A percentile compares a stretch with the other conserved stretches of the same genome.
These are phyloP conservation scores for Lagorchestes hirsutus DNA, from an alignment of 2,797 vertebrate genomes.

Conservation along the genomic window DNA sequence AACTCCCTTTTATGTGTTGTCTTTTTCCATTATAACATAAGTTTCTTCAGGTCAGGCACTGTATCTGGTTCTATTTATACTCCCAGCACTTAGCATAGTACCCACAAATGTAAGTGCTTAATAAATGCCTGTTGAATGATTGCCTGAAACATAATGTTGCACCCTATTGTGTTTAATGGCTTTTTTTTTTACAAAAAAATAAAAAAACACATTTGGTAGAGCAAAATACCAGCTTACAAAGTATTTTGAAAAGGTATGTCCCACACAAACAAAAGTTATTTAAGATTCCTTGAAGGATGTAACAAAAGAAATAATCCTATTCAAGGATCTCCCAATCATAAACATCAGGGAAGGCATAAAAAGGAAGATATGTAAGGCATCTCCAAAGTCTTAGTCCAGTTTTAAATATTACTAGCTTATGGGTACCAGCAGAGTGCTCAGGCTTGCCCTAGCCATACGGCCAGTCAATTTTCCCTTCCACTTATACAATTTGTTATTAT, in stretches of 20 bases:
- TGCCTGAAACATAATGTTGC: not conserved
- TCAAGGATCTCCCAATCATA: not conserved
- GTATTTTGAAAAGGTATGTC: not conserved
- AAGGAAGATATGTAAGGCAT: not conserved
- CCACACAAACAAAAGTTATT: not conserved
- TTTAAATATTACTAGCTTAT: not conserved
- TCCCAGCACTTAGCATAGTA: not conserved
- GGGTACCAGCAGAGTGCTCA: not conserved
- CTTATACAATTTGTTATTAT: not conserved
- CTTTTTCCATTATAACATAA: not conserved
- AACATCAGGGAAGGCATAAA: not conserved
- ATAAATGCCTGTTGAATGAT: not conserved
- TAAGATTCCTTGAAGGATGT: not conserved
- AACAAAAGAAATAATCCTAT: not conserved
- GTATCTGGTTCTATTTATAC: not conserved
- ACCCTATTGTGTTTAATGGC: too few species aligned
- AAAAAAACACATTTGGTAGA: not conserved
- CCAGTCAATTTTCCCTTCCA: not conserved
- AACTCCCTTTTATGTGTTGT: not conserved
- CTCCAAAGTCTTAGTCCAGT: not conserved
- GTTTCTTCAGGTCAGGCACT: not conserved
- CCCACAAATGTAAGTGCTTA: too few species aligned
- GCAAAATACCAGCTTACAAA: not conserved
- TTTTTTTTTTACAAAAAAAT: not conserved
- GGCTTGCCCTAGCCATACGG: not conserved